Evolutionary conservation across 2,797 vertebrate genomes (phyloP), one percentile per base, ranked within the genome.

Genomic region (Natrix natrix): DNA sequence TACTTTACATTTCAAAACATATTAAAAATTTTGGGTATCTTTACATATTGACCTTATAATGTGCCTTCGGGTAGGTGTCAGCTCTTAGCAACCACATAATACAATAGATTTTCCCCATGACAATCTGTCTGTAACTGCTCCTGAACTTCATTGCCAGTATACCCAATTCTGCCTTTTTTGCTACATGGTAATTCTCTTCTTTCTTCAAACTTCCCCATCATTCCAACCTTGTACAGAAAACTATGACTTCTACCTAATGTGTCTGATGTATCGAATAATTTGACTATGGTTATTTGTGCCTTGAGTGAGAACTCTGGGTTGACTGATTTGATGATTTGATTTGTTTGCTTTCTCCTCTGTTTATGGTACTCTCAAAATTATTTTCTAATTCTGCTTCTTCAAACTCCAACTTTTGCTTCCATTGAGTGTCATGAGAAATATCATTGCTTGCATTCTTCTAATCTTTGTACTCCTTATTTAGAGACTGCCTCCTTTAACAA

Each of bases 11-110:
- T 48, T 95, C 4, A 52, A 52, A 93, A 89, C 93, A 24, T 94
- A 95, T 96, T 86, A 96, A 95, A 95, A 92, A 95, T 24, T 14
- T 57, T 78, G 4, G 0, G 88, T 92, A 93, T 94, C 94, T 55
- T 94, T 95, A 8, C n/a, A 83, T 22, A 28, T 63, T 63, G 61
- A 63, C n/a, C 32, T 69, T n/a, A 69, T 69, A 16, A 69, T 69
- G 66, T 32, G 66, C 5, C 14, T 32, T 69, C 66, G 7, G 6
- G n/a, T 32, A 69, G 66, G 14, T 17, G 5, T 32, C 14, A 32
- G 6, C 13, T 69, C n/a, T 32, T 69, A 32, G n/a, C n/a, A 69
- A 32, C 74, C 8, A 78, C 37, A 78, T 22, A 78, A 16, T 69
- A 69, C 66, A 69, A 43, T 43, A 43, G 8, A 48, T 48, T 83